Percentiles rank a stretch among this genome's conserved stretches.
phyloP scores from a whole-genome alignment of 2,797 vertebrate species.

The Lepus townsendii region DNA sequence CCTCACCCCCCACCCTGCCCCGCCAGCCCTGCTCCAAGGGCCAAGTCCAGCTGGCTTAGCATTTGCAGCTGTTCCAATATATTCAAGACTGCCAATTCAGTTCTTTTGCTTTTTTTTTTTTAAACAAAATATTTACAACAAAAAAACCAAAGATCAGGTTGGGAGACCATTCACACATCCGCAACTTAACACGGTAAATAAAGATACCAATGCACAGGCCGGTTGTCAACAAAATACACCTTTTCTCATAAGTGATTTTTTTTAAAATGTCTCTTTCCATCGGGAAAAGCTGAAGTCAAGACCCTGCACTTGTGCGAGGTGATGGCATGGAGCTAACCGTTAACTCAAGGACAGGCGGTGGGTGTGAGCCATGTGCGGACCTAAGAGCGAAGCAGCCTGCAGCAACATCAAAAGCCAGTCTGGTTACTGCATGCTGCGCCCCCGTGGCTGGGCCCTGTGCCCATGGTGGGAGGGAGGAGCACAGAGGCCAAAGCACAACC shows the following conservation, averaged over 20 bases:
- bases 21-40: not conserved
- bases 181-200: conserved; percentile 84
- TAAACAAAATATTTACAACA: conserved; percentile 89
- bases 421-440: conserved; percentile 52
- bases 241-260: conserved; percentile 82
- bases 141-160: conserved; percentile 85
- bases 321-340: conserved; percentile 87
- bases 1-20: too few relatives aligned
- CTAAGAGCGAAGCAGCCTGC: conserved; percentile 86
- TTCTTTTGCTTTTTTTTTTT: not conserved
- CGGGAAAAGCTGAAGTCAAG: conserved; percentile 92
- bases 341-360: conserved; percentile 85
- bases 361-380: conserved; percentile 76
- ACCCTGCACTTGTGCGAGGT: conserved; percentile 94
- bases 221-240: conserved; percentile 86
- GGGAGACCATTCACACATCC: conserved; percentile 88
- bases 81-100: conserved; percentile 48
- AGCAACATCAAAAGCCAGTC: conserved; percentile 72
- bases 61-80: conserved; percentile 56
- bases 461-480: not conserved
- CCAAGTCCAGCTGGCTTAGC: conserved; percentile 42
- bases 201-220: conserved; percentile 82
- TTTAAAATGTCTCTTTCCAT: conserved; percentile 89
- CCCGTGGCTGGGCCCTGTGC: not conserved
- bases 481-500: not conserved